A percentile compares a stretch with the other conserved stretches of the same genome.
Evolutionary conservation across 2,888 invertebrate genomes (phyloP).

Genomic region (Drosophila heteroneura): DNA sequence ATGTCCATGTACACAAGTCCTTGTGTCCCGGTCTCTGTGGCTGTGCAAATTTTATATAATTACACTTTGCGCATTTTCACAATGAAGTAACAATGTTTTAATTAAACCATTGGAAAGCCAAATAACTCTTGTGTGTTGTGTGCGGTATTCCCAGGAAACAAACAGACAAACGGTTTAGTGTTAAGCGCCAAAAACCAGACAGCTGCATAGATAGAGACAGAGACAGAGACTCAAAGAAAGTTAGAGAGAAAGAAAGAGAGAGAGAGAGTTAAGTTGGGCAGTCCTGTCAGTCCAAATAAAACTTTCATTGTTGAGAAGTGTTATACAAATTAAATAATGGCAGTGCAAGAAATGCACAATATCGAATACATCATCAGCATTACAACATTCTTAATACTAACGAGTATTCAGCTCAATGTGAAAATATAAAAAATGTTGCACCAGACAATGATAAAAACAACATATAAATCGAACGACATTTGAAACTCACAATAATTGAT

Average conservation of each 20-base stretch:
- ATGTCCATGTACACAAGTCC: background rate
- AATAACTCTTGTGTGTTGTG: slow-evolving; percentile 74
- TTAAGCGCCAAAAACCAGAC: slow-evolving; percentile 41
- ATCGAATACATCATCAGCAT: background rate
- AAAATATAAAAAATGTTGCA: background rate
- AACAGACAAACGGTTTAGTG: slow-evolving; percentile 44
- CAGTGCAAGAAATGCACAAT: slow-evolving; percentile 1
- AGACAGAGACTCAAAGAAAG: background rate
- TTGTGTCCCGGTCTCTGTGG: slow-evolving; percentile 42
- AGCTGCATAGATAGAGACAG: slow-evolving; percentile 14
- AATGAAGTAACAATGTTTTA: slow-evolving; percentile 81
- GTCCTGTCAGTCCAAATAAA: slow-evolving; percentile 10
- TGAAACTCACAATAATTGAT: background rate
- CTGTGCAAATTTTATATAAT: slow-evolving; percentile 80
- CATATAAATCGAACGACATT: background rate
- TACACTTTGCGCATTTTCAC: slow-evolving; percentile 82
- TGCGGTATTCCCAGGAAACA: slow-evolving; percentile 55
- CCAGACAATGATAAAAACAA: background rate
- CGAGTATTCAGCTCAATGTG: background rate
- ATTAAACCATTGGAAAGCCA: slow-evolving; percentile 81
- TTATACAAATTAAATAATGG: slow-evolving; percentile 5
- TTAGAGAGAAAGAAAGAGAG: background rate
- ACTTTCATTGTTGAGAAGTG: slow-evolving; percentile 16
- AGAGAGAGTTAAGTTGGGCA: slow-evolving; percentile 1
- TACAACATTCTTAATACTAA: background rate